These are phyloP conservation scores for Strongylocentrotus purpuratus DNA, from an alignment of 35 echinoderm and acorn worm species.

Conservation along the genomic window DNA sequence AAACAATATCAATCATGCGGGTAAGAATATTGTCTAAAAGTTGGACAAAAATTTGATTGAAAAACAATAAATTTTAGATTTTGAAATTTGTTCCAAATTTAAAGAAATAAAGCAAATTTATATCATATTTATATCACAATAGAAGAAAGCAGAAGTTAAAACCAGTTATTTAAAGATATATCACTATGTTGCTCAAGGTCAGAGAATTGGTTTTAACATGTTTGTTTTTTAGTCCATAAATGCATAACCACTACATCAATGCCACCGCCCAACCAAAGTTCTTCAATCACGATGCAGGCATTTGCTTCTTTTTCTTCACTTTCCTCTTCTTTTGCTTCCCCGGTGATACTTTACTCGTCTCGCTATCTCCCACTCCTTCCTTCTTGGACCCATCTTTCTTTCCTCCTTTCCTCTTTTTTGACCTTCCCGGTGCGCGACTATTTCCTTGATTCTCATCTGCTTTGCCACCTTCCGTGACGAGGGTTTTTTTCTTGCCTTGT, in stretches of 20 bases:
- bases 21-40: too few species aligned
- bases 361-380: neutral
- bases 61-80: too few species aligned
- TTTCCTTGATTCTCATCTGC: neutral
- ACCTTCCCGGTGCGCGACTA: neutral
- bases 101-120: too few species aligned
- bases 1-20: too few species aligned
- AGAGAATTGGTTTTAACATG: too few species aligned
- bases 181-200: too few species aligned
- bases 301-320: conserved; percentile 14
- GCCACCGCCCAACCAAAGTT: neutral
- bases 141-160: too few species aligned
- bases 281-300: neutral
- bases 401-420: neutral
- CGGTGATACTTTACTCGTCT: neutral
- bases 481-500: neutral
- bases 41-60: too few species aligned
- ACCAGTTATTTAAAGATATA: too few species aligned
- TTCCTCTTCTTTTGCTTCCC: neutral
- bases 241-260: neutral
- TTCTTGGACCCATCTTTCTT: neutral
- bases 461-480: neutral
- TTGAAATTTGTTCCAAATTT: too few species aligned
- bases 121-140: too few species aligned
- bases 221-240: too few species aligned